phyloP scores from a whole-genome alignment of 2,113 vertebrate species.

The Ictalurus furcatus region DNA sequence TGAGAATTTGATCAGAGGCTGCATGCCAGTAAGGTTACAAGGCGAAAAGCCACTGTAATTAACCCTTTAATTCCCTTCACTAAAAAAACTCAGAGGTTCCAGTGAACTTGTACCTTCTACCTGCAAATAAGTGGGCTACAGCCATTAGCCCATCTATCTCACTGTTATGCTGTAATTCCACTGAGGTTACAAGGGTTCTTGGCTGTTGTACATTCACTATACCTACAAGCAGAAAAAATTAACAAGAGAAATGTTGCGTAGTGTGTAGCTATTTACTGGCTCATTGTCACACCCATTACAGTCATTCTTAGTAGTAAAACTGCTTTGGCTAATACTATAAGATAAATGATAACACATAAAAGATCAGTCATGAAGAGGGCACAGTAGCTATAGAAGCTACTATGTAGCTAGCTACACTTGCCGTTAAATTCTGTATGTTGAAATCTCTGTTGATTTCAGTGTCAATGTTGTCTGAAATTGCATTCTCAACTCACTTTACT shows the following conservation, averaged over 20 bases:
- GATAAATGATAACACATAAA: not conserved
- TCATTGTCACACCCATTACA: not conserved
- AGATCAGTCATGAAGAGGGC: not conserved
- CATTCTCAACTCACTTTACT: not conserved
- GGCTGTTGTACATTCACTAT: not conserved
- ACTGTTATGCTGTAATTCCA: not conserved
- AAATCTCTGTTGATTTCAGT: not conserved
- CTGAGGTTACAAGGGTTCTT: not conserved
- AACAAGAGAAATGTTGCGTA: not conserved
- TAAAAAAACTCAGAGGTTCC: not conserved
- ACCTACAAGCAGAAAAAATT: not conserved
- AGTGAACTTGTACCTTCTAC: not conserved
- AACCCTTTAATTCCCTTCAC: not conserved
- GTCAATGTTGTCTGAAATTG: not conserved
- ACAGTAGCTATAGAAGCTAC: not conserved
- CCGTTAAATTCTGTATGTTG: not conserved
- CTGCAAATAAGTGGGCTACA: not conserved
- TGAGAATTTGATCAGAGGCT: not conserved
- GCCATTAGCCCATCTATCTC: not conserved
- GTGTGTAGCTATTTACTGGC: not conserved
- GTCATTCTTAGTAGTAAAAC: not conserved
- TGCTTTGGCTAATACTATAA: not conserved
- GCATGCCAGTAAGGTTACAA: not conserved
- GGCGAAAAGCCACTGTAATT: not conserved
- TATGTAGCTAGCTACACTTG: not conserved